A percentile compares a stretch with the other conserved stretches of the same genome.
These are phyloP conservation scores for Takifugu bimaculatus DNA, from an alignment of 2,113 vertebrate genomes.

Conservation along the genomic window DNA sequence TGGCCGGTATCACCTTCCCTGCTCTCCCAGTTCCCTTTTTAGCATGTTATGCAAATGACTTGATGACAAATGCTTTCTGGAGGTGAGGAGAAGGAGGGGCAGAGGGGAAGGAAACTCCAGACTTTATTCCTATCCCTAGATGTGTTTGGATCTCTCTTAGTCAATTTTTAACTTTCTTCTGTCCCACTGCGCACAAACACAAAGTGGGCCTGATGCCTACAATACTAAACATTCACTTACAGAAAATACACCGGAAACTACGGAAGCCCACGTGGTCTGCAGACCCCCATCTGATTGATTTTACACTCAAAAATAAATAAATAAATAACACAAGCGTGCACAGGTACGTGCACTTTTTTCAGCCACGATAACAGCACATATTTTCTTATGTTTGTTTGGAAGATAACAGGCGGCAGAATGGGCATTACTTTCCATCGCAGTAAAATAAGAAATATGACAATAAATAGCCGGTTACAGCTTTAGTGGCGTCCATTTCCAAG, in stretches of 20 bases:
- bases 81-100: slow-evolving; percentile 6
- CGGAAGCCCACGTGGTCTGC: not conserved
- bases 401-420: no score
- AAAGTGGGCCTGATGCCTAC: no score
- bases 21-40: slow-evolving; percentile 52
- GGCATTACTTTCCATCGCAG: no score
- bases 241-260: no score
- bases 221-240: no score
- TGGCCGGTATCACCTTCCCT: slow-evolving; percentile 56
- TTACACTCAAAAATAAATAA: slow-evolving; percentile 4
- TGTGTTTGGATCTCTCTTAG: no score
- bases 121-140: not conserved
- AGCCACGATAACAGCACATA: not conserved
- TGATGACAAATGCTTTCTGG: slow-evolving; percentile 20
- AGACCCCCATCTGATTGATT: not conserved
- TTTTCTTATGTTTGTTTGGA: not conserved
- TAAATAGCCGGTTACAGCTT: no score
- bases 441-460: no score
- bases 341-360: not conserved
- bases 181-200: no score
- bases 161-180: no score
- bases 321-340: not conserved
- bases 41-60: slow-evolving; percentile 63
- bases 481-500: no score
- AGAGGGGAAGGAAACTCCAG: not conserved